phyloP scores from a whole-genome alignment of 2,113 vertebrate species.

The Mobula hypostoma region DNA sequence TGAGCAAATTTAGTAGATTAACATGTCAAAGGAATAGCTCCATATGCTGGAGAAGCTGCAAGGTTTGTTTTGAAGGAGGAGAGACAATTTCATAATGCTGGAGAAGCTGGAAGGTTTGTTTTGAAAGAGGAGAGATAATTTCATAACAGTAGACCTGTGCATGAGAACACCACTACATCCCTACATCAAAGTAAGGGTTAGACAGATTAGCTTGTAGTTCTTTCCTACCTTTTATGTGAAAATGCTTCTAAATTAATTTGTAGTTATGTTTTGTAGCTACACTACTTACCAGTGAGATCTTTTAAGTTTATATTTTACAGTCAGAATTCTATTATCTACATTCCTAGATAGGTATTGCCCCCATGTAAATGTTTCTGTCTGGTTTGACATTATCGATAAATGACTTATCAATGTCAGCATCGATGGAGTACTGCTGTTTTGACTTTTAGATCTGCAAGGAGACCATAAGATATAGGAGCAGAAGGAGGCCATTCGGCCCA shows the following conservation, averaged over 20 bases:
- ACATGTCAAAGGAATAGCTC: not conserved
- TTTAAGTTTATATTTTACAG: not conserved
- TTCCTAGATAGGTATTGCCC: not conserved
- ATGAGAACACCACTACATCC: not conserved
- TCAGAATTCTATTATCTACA: not conserved
- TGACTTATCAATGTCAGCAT: not conserved
- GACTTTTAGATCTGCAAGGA: not conserved
- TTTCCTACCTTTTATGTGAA: not conserved
- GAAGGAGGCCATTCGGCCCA: too few relatives aligned
- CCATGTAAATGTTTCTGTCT: not conserved
- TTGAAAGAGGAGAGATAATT: not conserved
- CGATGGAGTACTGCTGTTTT: not conserved
- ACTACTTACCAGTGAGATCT: not conserved
- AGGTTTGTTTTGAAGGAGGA: not conserved
- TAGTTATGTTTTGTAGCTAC: not conserved
- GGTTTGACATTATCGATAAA: not conserved
- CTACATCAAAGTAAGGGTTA: not conserved
- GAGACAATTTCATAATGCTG: not conserved
- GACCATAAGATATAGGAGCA: too few relatives aligned
- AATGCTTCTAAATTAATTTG: not conserved
- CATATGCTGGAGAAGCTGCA: not conserved
- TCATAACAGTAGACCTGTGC: not conserved
- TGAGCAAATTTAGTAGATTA: constrained; percentile 10
- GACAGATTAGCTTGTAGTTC: not conserved
- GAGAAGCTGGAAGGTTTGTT: not conserved